Evolutionary conservation across 1,140 invertebrate species (phyloP), one percentile per base, ranked within the genome.

Genomic region (Chrysomallon squamiferum): DNA sequence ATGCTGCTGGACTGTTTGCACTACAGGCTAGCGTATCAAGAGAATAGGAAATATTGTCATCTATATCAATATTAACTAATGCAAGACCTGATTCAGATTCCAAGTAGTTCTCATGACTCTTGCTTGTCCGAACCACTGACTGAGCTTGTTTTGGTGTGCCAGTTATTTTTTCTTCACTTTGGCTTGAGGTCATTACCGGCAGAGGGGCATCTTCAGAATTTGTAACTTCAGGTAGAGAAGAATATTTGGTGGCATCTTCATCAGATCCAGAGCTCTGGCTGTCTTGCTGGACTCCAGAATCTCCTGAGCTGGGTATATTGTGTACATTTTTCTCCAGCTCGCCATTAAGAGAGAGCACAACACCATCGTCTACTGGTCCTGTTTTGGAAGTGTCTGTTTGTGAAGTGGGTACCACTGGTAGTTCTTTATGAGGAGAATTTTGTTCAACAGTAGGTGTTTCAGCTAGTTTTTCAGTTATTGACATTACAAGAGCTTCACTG

Each of bases 41-140:
- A 54, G 93, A 95, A 71, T 94, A 95, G 74, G 94, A 95, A 67
- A 95, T 90, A 85, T 96, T 93, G 83, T 96, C 95, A 65, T 96
- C 94, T 73, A 95, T 93, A 72, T 93, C 81, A 52, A 84, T 82
- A 67, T 66, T 66, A 2, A 83, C 78, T 49, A 80, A 47, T 20
- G 72, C 71, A 35, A 81, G 73, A 47, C 72, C 71, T 13, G 71
- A 63, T 30, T 68, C 77, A 62, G 73, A 66, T 65, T 82, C 71
- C 38, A 85, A 61, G 61, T 80, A 83, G 60, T 81, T 80, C 66
- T 85, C 83, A 56, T 85, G 83, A 69, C 82, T 84, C 72, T 82
- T 84, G 67, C 80, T 82, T 56, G 75, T 76, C 45, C 83, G 69
- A 11, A 84, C 82, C 47, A 66, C 33, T 35, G 67, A 69, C 62